A percentile compares a stretch with the other conserved stretches of the same genome.
Conservation (phyloP, 2,888 invertebrate genomes). For the Drosophila mimetica region DNA sequence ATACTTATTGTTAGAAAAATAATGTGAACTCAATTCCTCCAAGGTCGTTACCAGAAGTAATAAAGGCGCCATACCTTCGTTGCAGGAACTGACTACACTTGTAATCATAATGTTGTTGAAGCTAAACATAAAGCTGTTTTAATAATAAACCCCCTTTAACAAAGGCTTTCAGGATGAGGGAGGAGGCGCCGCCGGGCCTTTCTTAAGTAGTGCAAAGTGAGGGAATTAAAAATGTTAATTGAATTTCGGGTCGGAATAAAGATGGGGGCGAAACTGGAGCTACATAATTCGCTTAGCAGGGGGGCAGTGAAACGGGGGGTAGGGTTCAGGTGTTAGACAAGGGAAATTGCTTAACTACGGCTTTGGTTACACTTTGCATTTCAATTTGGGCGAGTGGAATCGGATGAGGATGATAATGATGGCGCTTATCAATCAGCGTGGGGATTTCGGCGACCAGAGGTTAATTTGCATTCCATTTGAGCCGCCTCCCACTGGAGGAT, state of each 20-base stretch:
- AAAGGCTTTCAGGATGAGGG: constrained; percentile 1
- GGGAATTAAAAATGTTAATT: constrained; percentile 47
- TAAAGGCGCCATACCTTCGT: neutral
- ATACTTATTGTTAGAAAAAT: too few relatives aligned
- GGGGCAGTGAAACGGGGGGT: neutral
- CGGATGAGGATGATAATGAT: constrained; percentile 3
- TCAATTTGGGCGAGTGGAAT: constrained; percentile 17
- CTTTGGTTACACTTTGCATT: constrained; percentile 32
- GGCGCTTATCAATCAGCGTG: constrained; percentile 37
- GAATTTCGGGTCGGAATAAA: constrained; percentile 23
- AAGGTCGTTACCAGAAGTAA: neutral
- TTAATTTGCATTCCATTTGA: constrained; percentile 36
- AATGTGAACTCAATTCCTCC: neutral
- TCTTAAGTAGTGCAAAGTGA: constrained; percentile 32
- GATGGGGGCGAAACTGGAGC: constrained; percentile 11
- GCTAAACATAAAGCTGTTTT: constrained; percentile 19
- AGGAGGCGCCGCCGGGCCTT: constrained; percentile 3
- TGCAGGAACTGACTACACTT: neutral
- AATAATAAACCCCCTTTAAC: constrained; percentile 15
- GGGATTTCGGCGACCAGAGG: constrained; percentile 21
- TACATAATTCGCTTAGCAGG: constrained; percentile 24
- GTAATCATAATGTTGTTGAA: neutral
- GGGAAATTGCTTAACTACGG: constrained; percentile 17
- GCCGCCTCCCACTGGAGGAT: constrained; percentile 3
- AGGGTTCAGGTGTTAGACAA: constrained; percentile 11